Evolutionary conservation across 2,113 vertebrate species (phyloP), one percentile per base, ranked within the genome.

Genomic region (Ceyx melanurus): DNA sequence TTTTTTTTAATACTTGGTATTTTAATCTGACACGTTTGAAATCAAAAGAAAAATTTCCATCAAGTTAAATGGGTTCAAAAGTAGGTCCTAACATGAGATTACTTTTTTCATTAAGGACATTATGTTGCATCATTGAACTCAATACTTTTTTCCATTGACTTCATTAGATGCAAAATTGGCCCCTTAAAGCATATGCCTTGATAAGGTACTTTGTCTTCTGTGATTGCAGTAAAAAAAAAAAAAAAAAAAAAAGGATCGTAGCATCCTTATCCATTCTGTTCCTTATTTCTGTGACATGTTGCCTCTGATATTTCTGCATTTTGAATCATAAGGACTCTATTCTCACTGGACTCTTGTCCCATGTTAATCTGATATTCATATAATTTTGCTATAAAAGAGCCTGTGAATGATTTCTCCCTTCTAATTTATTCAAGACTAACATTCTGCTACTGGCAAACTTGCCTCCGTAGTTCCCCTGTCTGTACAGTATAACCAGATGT

Each of bases 401-500:
- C 40, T 87, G 89, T 91, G 87, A 94, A 96, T 86, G 75, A 90
- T 93, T 56, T 92, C 53, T 94, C 20, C 71, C 91, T 93, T 92
- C 88, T 96, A 96, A 97, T 97, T 94, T 96, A 97, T 97, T 95
- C 90, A 94, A 89, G 90, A 94, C 80, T 95, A 94, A 92, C 90
- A 93, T 93, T 96, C 95, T 95, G 96, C 93, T 95, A 94, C 88
- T 86, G 92, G 93, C 94, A 94, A 96, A 95, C 71, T 92, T 93
- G 64, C 86, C 75, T 96, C 74, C 74, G 88, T 60, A 50, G 70
- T 91, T 96, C 80, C 86, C 71, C 42, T 87, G 93, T 62, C 91
- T 95, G 78, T 86, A 90, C 71, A 86, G 77, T 48, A 93, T 82
- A 91, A 77, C 90, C 95, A 97, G 96, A 93, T 97, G 94, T 96